These are phyloP conservation scores for Thalpophila matura DNA, from an alignment of 2,888 invertebrate genomes.

Conservation along the genomic window DNA sequence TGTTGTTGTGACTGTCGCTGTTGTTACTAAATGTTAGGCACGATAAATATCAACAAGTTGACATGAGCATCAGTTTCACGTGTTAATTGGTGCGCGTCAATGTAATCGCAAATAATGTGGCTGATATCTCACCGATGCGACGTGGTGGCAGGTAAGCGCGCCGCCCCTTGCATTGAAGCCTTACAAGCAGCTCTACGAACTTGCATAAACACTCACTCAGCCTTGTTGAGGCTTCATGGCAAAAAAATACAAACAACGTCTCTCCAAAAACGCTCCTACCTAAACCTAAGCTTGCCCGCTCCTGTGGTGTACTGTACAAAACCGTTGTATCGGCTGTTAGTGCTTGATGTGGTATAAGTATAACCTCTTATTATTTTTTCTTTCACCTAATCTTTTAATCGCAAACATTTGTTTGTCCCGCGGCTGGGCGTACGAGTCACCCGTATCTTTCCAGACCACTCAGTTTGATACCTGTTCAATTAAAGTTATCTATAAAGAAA, in stretches of 20 bases:
- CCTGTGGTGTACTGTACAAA: not conserved
- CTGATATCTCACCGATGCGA: not conserved
- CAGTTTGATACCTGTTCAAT: not conserved
- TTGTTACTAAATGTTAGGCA: not conserved
- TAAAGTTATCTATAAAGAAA: not conserved
- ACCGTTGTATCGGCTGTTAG: not conserved
- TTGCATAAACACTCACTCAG: not conserved
- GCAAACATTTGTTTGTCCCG: too few relatives aligned
- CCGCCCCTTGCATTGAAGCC: conserved; percentile 14
- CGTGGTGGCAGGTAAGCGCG: too few relatives aligned
- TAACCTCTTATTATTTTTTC: too few relatives aligned
- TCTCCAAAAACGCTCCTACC: too few relatives aligned
- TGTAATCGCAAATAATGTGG: not conserved
- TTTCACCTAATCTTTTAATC: not conserved
- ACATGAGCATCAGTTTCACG: too few relatives aligned
- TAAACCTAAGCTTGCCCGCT: too few relatives aligned
- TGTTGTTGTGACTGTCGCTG: not conserved
- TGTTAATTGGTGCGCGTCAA: not conserved
- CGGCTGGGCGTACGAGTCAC: too few relatives aligned
- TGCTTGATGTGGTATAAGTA: not conserved
- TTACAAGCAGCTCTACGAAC: not conserved
- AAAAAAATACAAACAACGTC: too few relatives aligned
- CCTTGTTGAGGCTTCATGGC: not conserved
- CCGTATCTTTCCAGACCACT: not conserved
- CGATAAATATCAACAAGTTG: not conserved